Evolutionary conservation across 2,888 invertebrate species (phyloP).

Genomic region (Hyalella azteca): DNA sequence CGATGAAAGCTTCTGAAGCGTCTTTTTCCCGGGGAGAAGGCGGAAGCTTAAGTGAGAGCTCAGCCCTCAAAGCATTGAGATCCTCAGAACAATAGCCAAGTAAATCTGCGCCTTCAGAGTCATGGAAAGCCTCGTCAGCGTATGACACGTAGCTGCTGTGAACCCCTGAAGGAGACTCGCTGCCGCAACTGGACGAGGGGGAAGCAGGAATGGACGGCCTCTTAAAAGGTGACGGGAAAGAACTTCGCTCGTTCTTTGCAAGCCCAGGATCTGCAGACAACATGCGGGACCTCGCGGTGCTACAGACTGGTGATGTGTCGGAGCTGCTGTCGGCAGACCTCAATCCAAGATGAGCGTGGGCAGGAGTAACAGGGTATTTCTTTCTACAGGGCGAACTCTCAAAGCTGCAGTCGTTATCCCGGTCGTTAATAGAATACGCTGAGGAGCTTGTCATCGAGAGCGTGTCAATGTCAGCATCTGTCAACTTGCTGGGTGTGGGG

Average conservation of each 20-base stretch:
- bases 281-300: not conserved
- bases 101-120: slow-evolving; percentile 43
- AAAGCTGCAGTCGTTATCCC: not conserved
- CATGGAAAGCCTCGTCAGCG: slow-evolving; percentile 52
- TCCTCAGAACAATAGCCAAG: slow-evolving; percentile 52
- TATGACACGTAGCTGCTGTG: slow-evolving; percentile 55
- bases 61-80: slow-evolving; percentile 53
- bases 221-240: not conserved
- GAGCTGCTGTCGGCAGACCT: not conserved
- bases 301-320: not conserved
- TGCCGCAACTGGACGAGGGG: not conserved
- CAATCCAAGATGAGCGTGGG: not conserved
- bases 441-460: not conserved
- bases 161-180: slow-evolving; percentile 39
- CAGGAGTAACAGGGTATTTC: slow-evolving; percentile 22
- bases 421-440: slow-evolving; percentile 9
- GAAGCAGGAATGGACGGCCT: not conserved
- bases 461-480: not conserved
- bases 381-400: slow-evolving; percentile 14
- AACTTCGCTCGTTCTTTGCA: not conserved
- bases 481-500: slow-evolving; percentile 44
- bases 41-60: slow-evolving; percentile 51
- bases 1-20: not conserved
- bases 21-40: slow-evolving; percentile 15
- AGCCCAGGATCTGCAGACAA: not conserved